phyloP scores from a whole-genome alignment of 2,113 vertebrate genomes.

The Conger conger region DNA sequence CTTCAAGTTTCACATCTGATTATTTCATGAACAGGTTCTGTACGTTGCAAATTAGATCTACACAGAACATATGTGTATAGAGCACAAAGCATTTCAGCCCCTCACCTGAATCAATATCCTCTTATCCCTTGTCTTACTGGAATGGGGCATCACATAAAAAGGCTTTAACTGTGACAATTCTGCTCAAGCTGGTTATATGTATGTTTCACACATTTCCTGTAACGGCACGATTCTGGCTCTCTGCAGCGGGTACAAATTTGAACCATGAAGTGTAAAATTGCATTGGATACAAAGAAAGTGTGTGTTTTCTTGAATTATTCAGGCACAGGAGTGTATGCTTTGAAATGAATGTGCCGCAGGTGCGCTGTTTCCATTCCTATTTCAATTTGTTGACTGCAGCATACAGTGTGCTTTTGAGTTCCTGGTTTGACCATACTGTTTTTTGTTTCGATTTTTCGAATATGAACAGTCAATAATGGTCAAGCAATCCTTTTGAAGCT shows the following conservation, averaged over 20 bases:
- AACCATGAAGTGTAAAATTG: conserved; percentile 62
- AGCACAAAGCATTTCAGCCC: neutral
- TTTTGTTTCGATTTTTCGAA: conserved; percentile 28
- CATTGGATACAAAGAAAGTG: conserved; percentile 50
- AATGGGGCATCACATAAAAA: conserved; percentile 35
- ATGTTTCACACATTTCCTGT: conserved; percentile 51
- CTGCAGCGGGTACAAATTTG: conserved; percentile 52
- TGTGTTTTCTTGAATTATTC: conserved; percentile 59
- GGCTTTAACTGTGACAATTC: conserved; percentile 43
- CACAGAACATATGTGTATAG: neutral
- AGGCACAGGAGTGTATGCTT: conserved; percentile 43
- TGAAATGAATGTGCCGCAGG: conserved; percentile 45
- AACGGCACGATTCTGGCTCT: conserved; percentile 44
- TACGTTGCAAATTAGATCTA: too few relatives aligned
- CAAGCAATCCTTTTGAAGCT: conserved; percentile 26
- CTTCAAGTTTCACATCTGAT: too few relatives aligned
- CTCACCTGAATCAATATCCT: neutral
- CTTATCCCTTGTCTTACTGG: neutral
- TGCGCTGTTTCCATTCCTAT: conserved; percentile 61
- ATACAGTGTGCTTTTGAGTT: conserved; percentile 39
- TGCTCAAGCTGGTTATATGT: conserved; percentile 53
- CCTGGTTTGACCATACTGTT: conserved; percentile 4
- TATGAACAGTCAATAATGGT: conserved; percentile 25
- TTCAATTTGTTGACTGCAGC: conserved; percentile 59
- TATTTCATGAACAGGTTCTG: too few relatives aligned